Percentiles rank a stretch among this genome's conserved stretches.
These are phyloP conservation scores for Hesperophylax magnus DNA, from an alignment of 1,140 invertebrate species.

Conservation along the genomic window DNA sequence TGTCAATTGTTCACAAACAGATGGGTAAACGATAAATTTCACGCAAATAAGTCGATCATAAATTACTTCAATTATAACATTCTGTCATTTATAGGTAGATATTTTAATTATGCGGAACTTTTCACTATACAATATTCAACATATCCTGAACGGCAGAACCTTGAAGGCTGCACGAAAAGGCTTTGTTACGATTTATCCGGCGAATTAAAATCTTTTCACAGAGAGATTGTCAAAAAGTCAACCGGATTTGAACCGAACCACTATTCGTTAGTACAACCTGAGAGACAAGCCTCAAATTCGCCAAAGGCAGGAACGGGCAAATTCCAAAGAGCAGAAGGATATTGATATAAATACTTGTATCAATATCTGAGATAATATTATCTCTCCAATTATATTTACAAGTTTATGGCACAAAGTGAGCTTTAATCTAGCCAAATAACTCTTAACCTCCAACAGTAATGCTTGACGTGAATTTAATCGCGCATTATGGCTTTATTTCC, in stretches of 20 bases:
- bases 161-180: conserved; percentile 18
- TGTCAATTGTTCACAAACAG: too few species aligned
- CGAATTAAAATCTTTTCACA: conserved; percentile 14
- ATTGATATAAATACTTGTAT: neutral
- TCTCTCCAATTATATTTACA: neutral
- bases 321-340: too few species aligned
- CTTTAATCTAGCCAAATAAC: neutral
- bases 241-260: conserved; percentile 9
- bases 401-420: neutral
- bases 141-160: conserved; percentile 12
- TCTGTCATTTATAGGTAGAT: too few species aligned
- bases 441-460: neutral
- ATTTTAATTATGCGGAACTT: too few species aligned
- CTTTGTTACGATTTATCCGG: neutral
- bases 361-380: conserved; percentile 18
- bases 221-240: conserved; percentile 22
- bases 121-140: neutral
- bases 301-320: neutral
- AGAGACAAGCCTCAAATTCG: conserved; percentile 11
- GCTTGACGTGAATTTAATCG: too few species aligned
- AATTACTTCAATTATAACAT: too few species aligned
- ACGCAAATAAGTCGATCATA: too few species aligned
- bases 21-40: too few species aligned
- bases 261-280: neutral
- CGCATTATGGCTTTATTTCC: too few species aligned